Conservation (phyloP, 1,140 invertebrate species). For the Cotesia typhae region DNA sequence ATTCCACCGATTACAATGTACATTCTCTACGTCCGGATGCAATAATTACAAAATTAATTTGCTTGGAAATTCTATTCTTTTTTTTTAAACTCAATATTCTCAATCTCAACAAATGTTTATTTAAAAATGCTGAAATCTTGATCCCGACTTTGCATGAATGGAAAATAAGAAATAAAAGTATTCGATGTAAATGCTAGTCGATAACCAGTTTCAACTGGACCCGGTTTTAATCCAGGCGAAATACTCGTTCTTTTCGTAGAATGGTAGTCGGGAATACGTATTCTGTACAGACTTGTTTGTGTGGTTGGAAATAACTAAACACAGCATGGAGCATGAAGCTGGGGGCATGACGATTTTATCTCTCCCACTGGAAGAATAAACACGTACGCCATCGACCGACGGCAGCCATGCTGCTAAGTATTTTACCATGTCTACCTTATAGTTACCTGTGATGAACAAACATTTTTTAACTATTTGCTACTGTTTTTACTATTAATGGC, state of each 20-base stretch:
- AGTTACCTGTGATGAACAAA: neutral
- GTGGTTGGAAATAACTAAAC: neutral
- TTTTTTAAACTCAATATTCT: neutral
- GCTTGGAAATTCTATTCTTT: neutral
- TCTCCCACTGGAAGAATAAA: slow-evolving; percentile 27
- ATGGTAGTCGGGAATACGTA: slow-evolving; percentile 12
- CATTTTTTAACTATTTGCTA: neutral
- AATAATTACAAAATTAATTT: neutral
- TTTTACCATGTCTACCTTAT: slow-evolving; percentile 36
- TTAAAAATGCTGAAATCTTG: too few relatives aligned
- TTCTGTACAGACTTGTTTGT: neutral
- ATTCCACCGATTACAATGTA: neutral
- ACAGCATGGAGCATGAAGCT: neutral
- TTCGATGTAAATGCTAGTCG: too few relatives aligned
- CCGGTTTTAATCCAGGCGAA: neutral
- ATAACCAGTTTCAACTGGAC: too few relatives aligned
- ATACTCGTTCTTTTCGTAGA: slow-evolving; percentile 30
- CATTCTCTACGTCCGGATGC: slow-evolving; percentile 22
- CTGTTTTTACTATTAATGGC: too few relatives aligned
- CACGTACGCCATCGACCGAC: slow-evolving; percentile 49
- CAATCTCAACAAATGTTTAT: neutral
- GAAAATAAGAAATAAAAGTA: too few relatives aligned
- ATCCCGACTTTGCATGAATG: too few relatives aligned
- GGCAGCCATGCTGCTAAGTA: slow-evolving; percentile 47
- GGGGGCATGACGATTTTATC: slow-evolving; percentile 35